Base-by-base conservation (phyloP, 2,113 vertebrate species). In the Romanogobio albipinnatus region DNA sequence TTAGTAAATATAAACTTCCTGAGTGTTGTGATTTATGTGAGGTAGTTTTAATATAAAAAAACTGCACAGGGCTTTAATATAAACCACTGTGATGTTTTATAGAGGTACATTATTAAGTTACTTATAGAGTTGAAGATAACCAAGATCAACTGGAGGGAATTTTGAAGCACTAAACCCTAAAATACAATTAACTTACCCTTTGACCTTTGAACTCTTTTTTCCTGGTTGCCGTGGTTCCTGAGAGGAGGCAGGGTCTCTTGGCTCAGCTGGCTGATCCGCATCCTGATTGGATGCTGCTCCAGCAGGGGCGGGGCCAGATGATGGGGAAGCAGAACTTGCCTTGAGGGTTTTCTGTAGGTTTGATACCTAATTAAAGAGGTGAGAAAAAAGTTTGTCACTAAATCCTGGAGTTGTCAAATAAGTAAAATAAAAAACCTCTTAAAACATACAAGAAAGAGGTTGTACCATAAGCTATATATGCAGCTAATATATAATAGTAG, bases 331-430 rank as follows among this genome's bases (percentile, higher is more conserved):
- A 0, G 95, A 93, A 0, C 97, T 98, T 74, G 98, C 97, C 92
- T 99, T 99, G 89, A 99, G 95, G 1, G 97, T 99, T 93, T 99
- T 99, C 90, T 98, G 97, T 88, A 98, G 94, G 91, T 99, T 99
- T 90, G 97, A 97, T 14, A 99, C 97, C 97, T 99, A 90, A 59
- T 47, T 45, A 43, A 53, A 64, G 39, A 87, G 73, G 9, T 7
- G 64, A 51, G 47, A 3, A 29, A 22, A 56, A 15, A 45, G 49
- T 4, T 24, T 47, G n/a, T 64, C 24, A 61, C 2, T 47, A n/a
- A 80, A 80, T 45, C 39, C 3, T 62, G 39, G 11, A 14, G 33
- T 43, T 47, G 84, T 29, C 5, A 76, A 15, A 8, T 17, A 51
- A 36, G 33, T 9, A 22, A 58, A 79, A 47, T 39, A 26, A 61